Base-by-base conservation (phyloP, 2,113 vertebrate species). In the Heloderma charlesbogerti region DNA sequence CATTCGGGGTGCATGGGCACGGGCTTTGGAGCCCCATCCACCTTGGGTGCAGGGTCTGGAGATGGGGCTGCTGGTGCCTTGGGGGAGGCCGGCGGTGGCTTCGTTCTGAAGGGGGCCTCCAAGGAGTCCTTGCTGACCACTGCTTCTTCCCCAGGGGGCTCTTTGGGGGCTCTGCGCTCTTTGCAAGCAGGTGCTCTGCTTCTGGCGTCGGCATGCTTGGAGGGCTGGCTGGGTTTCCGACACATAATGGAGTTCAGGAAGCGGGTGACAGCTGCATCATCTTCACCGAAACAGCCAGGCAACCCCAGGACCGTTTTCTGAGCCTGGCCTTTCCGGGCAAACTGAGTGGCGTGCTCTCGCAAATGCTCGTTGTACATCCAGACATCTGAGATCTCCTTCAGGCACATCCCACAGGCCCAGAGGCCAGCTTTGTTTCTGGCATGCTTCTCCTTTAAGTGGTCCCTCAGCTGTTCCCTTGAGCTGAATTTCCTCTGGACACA, bases 281-380 rank as follows among this genome's bases (percentile, higher is more conserved):
- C 98, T 84, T 98, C 98, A 22, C 98, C 94, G 10, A 99, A 97
- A 92, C 97, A 97, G 29, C 97, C 96, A 0, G 98, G 95, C 95
- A 98, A 96, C 0, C 98, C 98, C 93, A 98, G 96, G 88, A 98
- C 97, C 0, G 98, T 97, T 78, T 97, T 97, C 94, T 98, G 98
- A 0, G 96, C 98, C 92, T 98, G 99, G n/a, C 98, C 99, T 86
- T 97, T 98, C 82, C 98, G 97, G 13, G 99, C 99, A 0, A 99
- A 99, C 93, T 98, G 98, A 0, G 98, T 98, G 80, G 99, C 99
- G 0, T 99, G 99, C 18, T 99, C 99, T 29, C 99, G 97, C 18
- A 99, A 96, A 90, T 99, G 99, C 92, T 99, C 99, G 0, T 99
- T 99, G 96, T 99, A 99, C 99, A 99, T 99, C 99, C 99, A 99